A percentile compares a stretch with the other conserved stretches of the same genome.
phyloP scores from a whole-genome alignment of 2,797 vertebrate species.

The Sebastes cheni region DNA sequence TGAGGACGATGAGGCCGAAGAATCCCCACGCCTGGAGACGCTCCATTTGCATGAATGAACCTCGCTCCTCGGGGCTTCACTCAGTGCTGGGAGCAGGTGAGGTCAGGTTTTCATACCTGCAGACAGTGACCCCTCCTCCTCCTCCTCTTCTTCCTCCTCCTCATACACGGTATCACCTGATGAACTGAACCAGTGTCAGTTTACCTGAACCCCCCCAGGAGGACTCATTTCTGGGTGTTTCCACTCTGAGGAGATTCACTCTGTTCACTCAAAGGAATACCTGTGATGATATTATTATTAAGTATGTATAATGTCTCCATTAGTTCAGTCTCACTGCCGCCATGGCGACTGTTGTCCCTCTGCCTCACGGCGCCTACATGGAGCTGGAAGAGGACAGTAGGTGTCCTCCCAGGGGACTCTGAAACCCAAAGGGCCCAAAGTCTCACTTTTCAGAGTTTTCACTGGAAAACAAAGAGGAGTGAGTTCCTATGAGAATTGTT shows the following conservation, averaged over 20 bases:
- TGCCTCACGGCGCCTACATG: too few species aligned
- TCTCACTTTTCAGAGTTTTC: not conserved
- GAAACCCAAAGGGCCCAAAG: not conserved
- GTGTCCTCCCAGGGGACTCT: not conserved
- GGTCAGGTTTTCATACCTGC: constrained; percentile 50
- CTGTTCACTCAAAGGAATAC: not conserved
- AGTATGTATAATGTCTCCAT: not conserved
- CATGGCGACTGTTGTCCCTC: too few species aligned
- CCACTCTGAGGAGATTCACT: not conserved
- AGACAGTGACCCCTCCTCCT: not conserved
- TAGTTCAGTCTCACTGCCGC: not conserved
- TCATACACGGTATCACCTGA: not conserved
- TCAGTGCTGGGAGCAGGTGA: constrained; percentile 2
- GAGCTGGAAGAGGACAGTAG: not conserved
- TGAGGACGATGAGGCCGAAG: constrained; percentile 34
- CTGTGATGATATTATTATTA: not conserved
- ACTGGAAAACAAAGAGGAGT: not conserved
- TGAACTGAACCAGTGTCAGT: not conserved
- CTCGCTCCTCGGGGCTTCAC: not conserved
- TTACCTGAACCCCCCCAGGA: constrained; percentile 1
- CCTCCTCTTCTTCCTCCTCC: not conserved
- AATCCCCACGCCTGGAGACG: constrained; percentile 42
- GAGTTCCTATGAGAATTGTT: not conserved
- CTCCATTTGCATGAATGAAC: constrained; percentile 63
- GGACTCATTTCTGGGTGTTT: constrained; percentile 1